Base-by-base conservation (phyloP, 1,140 invertebrate species). In the Drosophila kanapiae region DNA sequence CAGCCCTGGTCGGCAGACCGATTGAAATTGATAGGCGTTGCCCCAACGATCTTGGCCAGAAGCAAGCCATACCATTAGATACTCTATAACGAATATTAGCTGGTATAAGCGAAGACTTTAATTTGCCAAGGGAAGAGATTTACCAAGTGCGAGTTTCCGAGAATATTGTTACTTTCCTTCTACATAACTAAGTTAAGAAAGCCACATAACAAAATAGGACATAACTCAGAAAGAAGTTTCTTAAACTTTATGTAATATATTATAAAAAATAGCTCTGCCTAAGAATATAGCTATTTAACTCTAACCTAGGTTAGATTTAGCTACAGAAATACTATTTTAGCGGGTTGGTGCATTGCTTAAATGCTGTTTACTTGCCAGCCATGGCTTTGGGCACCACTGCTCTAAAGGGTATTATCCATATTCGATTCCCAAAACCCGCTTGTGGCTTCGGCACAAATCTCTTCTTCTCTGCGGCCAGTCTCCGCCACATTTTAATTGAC, bases 1-100 rank as follows among this genome's bases (percentile, higher is more conserved):
- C 43, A 48, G 33, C 38, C 18, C n/a, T 37, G 23, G 51, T 35
- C 11, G 57, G 29, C 27, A 27, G 42, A n/a, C 27, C 61, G 58
- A 74, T 71, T 74, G 83, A 74, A 88, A 88, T 83, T 54, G 72
- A 87, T 87, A 87, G 83, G 79, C 79, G 80, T 76, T 54, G 71
- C 71, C 64, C 14, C 9, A 45, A 11, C 18, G 31, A 49, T 48
- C 23, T 60, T 27, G 27, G 48, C 63, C 43, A 33, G 48, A 38
- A 16, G 68, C 57, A 48, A 43, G 16, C 16, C 51, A 7, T 5
- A 23, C 29, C n/a, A 10, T 2, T n/a, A 14, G 35, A 47, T 59
- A 77, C 72, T 13, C 75, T 68, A 35, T 1, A n/a, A 2, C 7
- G 6, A 2, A 18, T 11, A 18, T 18, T 31, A 33, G 31, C 16